Conservation (phyloP, 2,113 vertebrate genomes). For the Globicephala melas region DNA sequence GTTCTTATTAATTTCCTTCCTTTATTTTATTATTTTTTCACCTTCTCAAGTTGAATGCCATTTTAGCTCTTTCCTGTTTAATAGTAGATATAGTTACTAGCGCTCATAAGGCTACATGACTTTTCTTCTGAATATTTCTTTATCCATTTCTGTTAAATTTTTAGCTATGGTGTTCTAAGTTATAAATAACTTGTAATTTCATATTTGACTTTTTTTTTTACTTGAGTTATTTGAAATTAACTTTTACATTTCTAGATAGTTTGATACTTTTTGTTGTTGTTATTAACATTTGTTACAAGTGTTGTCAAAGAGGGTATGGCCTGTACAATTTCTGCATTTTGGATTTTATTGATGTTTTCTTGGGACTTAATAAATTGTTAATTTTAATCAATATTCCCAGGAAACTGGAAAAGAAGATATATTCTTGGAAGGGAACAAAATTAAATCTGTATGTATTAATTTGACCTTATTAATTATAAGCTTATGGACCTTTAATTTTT, state of each 20-base stretch:
- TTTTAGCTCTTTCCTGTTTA: constrained; percentile 4
- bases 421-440: constrained; percentile 27
- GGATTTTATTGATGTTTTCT: constrained; percentile 26
- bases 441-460: neutral
- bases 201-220: constrained; percentile 31
- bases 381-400: constrained; percentile 40
- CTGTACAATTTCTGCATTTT: neutral
- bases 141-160: neutral
- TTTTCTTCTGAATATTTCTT: neutral
- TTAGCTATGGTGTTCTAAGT: neutral
- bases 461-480: constrained; percentile 1
- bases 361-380: neutral
- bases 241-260: neutral
- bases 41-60: neutral
- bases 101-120: neutral
- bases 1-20: neutral
- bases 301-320: constrained; percentile 15
- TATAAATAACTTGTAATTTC: constrained; percentile 42
- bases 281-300: neutral
- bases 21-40: neutral
- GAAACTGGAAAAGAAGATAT: constrained; percentile 29
- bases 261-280: constrained; percentile 3
- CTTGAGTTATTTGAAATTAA: constrained; percentile 39
- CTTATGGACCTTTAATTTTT: neutral
- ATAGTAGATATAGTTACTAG: neutral